A percentile compares a stretch with the other conserved stretches of the same genome.
phyloP scores from a whole-genome alignment of 1,140 invertebrate species.

The Argopecten irradians region DNA sequence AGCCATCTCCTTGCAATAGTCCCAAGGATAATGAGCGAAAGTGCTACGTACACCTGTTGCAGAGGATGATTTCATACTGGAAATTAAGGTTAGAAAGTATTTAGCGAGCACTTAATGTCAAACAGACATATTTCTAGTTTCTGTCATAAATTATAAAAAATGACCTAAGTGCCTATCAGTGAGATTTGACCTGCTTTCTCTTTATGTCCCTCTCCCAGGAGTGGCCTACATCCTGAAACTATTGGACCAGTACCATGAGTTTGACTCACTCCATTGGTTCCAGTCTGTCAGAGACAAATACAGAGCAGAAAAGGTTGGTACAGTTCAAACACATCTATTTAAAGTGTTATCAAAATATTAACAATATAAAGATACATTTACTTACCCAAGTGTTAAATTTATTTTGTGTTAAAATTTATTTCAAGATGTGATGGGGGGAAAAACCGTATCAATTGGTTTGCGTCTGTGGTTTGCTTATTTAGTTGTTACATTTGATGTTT shows the following conservation, averaged over 20 bases:
- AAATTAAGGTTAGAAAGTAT: no score
- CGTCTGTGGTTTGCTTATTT: not conserved
- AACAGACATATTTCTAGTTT: no score
- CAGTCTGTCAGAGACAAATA: constrained; percentile 89
- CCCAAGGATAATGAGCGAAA: no score
- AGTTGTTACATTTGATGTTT: not conserved
- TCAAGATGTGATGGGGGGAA: not conserved
- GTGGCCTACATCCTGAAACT: constrained; percentile 85
- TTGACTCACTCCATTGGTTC: constrained; percentile 98
- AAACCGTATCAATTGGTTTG: not conserved
- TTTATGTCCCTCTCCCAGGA: constrained; percentile 75
- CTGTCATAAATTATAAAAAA: no score
- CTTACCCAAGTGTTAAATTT: not conserved
- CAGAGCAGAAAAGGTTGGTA: constrained; percentile 80
- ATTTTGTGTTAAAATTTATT: not conserved
- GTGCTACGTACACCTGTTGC: no score
- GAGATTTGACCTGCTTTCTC: not conserved
- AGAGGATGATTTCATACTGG: no score
- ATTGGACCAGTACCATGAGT: constrained; percentile 84
- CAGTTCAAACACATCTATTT: constrained; percentile 62
- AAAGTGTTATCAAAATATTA: not conserved
- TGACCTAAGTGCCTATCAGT: no score
- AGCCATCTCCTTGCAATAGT: no score
- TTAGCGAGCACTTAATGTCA: no score
- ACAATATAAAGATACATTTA: not conserved